These are phyloP conservation scores for Sphaerophoria taeniata DNA, from an alignment of 2,888 invertebrate genomes.

Conservation along the genomic window DNA sequence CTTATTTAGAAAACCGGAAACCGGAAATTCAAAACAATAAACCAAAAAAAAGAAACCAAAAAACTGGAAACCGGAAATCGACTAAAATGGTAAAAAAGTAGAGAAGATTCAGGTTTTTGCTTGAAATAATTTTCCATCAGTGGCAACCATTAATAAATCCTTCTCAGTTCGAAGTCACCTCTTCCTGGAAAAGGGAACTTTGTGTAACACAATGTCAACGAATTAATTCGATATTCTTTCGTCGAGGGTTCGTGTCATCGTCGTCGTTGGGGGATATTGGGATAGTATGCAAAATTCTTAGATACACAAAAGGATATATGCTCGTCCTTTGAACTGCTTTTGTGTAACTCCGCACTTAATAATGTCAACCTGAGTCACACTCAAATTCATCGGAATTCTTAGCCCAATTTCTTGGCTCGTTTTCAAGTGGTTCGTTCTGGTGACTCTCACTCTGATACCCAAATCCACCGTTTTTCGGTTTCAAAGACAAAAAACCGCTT, in stretches of 20 bases:
- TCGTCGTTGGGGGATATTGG: constrained; percentile 5
- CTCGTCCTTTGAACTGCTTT: constrained; percentile 68
- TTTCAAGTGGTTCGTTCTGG: constrained; percentile 47
- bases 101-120: no score
- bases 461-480: constrained; percentile 1
- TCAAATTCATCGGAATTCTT: constrained; percentile 49
- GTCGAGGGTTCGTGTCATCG: constrained; percentile 10
- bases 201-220: constrained; percentile 77
- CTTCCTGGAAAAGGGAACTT: constrained; percentile 66
- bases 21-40: no score
- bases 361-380: neutral
- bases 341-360: constrained; percentile 64
- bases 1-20: no score
- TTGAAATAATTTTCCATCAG: no score
- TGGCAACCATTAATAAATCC: constrained; percentile 3
- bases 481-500: constrained; percentile 49
- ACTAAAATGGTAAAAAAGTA: no score
- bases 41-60: no score
- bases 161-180: constrained; percentile 3
- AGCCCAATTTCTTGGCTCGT: constrained; percentile 46
- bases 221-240: constrained; percentile 77
- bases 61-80: no score
- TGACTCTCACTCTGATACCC: constrained; percentile 13
- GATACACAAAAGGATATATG: constrained; percentile 54
- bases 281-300: constrained; percentile 58